phyloP scores from a whole-genome alignment of 2,888 invertebrate genomes.

The Pristionchus exspectatus region DNA sequence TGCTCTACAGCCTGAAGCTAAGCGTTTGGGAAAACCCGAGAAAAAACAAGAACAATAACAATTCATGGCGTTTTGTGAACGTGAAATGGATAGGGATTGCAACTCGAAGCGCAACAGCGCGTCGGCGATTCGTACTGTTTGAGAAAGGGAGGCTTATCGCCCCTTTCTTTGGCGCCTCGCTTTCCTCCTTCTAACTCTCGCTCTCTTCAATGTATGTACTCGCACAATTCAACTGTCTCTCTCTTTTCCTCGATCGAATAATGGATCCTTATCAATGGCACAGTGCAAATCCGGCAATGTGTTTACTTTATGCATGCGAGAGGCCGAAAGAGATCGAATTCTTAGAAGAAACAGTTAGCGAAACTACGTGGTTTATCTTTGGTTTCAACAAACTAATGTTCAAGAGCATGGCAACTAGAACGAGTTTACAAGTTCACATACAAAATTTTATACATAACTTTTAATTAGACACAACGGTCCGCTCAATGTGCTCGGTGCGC shows the following conservation, averaged over 20 bases:
- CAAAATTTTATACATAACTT: not conserved
- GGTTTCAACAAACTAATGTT: not conserved
- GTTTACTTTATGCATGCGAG: not conserved
- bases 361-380: not conserved
- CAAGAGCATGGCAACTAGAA: too few species aligned
- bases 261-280: slow-evolving; percentile 13
- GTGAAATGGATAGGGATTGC: not conserved
- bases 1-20: not conserved
- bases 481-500: not conserved
- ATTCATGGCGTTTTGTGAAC: not conserved
- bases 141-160: slow-evolving; percentile 33
- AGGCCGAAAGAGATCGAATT: not conserved
- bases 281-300: not conserved
- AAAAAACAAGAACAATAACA: not conserved
- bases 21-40: not conserved
- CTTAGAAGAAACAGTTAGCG: not conserved
- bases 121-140: slow-evolving; percentile 25
- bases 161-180: not conserved
- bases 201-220: slow-evolving; percentile 4
- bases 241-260: not conserved
- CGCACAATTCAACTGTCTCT: not conserved
- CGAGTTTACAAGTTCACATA: too few species aligned
- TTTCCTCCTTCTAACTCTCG: not conserved
- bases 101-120: not conserved
- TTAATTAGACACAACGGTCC: not conserved